Evolutionary conservation across 2,888 invertebrate genomes (phyloP), one percentile per base, ranked within the genome.

Genomic region (Euzophera pinguis): DNA sequence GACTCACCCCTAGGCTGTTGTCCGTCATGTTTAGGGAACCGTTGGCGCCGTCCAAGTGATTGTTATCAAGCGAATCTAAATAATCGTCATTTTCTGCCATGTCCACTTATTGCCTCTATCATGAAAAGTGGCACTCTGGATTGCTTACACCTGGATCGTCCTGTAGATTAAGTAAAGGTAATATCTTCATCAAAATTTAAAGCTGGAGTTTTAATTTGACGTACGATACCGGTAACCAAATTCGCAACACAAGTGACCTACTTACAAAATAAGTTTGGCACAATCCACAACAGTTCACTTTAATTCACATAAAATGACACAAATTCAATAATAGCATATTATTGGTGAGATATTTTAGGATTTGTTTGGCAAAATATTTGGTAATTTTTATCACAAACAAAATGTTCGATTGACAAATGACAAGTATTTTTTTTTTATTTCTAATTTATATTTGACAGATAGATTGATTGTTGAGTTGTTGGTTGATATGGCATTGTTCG

Each of bases 21-120:
- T 91, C 91, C 64, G 86, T 87, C 86, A 90, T 88, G 64, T 88
- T 90, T 65, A 90, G 62, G 63, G 90, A 91, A 66, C 93, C 93
- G 86, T 93, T 93, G 58, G 92, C 90, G 68, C 92, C 93, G 75
- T 92, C 93, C 72, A 92, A 86, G 60, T 89, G 89, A 83, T 89
- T 88, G 78, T 85, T 88, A 67, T 89, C 89, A 73, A 89, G 82
- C 60, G 89, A 81, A 67, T 90, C 89, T 75, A 87, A 80, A 86
- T 85, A 89, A 72, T 90, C 90, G 73, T 87, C 89, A 83, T 86
- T 89, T 73, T 89, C 89, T 70, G 89, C 89, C 89, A 89, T 89
- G 72, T 78, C 81, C 75, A 76, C 74, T 64, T 64, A 61, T 61
- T 70, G 59, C 63, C 59, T 62, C 62, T 74, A 69, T 64, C 80